phyloP scores from a whole-genome alignment of 37 sponge, comb jelly and placozoan species.

The Spongilla lacustris region DNA sequence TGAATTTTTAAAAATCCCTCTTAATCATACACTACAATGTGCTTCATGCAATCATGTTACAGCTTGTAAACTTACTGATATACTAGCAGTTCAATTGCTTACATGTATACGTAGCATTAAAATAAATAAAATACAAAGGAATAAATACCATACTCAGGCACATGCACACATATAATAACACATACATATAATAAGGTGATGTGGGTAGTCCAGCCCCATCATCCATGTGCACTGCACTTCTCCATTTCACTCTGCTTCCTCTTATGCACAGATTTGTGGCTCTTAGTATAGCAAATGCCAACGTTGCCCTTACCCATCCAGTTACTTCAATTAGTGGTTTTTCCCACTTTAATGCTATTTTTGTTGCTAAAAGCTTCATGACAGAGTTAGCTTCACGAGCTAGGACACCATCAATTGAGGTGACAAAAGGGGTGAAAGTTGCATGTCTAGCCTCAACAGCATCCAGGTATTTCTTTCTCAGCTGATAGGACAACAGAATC shows the following conservation, averaged over 20 bases:
- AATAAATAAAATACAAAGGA: too few species aligned
- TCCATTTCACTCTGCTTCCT: conserved; percentile 17
- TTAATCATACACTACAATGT: too few species aligned
- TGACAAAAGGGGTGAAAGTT: conserved; percentile 37
- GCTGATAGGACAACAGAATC: conserved; percentile 12
- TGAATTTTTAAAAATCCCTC: too few species aligned
- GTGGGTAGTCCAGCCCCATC: conserved; percentile 11
- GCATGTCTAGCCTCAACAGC: conserved; percentile 30
- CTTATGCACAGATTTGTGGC: conserved; percentile 30
- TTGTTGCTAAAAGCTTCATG: background rate
- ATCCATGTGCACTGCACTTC: background rate
- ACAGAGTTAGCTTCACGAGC: conserved; percentile 26
- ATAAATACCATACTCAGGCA: too few species aligned
- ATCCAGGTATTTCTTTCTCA: conserved; percentile 25
- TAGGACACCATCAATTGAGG: conserved; percentile 39
- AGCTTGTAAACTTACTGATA: too few species aligned
- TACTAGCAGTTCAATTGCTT: too few species aligned
- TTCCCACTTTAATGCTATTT: conserved; percentile 11
- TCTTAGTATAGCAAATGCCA: conserved; percentile 20
- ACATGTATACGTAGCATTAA: too few species aligned
- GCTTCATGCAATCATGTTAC: too few species aligned
- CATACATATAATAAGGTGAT: too few species aligned
- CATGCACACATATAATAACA: too few species aligned
- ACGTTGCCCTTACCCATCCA: background rate
- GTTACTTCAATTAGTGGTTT: conserved; percentile 21